Evolutionary conservation across 2,113 vertebrate genomes (phyloP), one percentile per base, ranked within the genome.

Genomic region (Desmodus rotundus): DNA sequence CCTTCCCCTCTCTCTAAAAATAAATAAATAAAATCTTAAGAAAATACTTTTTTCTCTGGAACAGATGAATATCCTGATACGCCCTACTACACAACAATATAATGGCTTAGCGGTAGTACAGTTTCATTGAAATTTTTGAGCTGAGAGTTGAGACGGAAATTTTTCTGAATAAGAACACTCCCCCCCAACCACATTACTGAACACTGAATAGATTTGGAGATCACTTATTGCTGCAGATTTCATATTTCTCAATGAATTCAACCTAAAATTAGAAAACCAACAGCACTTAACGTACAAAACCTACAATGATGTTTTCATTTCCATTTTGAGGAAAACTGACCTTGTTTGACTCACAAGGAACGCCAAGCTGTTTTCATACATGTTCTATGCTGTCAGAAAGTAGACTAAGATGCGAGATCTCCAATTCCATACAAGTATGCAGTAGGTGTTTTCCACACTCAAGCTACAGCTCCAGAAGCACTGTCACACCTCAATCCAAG

Each of bases 181-280:
- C 16, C 16, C 22, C 26, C 28, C 36, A 58, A 45, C 13, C 56
- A 76, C 56, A 52, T 47, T 89, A 67, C 1, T 67, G 19, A 89
- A 83, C 31, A 74, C 0, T 56, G 56, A 89, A 43, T 36, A 31
- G 54, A 38, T 82, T 24, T 80, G 31, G 33, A 89, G 93, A 80
- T 65, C 38, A 45, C 10, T 38, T 73, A 82, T 47, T 83, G 13
- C 77, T 89, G 31, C 45, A 54, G 36, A 89, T 26, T 83, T 43
- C 47, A 45, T n/a, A 89, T 63, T 81, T 93, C 74, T 58, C 70
- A 67, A 74, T 68, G 65, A 91, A 92, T 61, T 94, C 83, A n/a
- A 77, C 33, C 58, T 83, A 54, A 94, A 94, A 36, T 52, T 31
- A 76, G n/a, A 89, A 92, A 36, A n/a, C 41, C 11, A 72, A 73